Base-by-base conservation (phyloP, 2,113 vertebrate genomes). In the Phyllostomus discolor region DNA sequence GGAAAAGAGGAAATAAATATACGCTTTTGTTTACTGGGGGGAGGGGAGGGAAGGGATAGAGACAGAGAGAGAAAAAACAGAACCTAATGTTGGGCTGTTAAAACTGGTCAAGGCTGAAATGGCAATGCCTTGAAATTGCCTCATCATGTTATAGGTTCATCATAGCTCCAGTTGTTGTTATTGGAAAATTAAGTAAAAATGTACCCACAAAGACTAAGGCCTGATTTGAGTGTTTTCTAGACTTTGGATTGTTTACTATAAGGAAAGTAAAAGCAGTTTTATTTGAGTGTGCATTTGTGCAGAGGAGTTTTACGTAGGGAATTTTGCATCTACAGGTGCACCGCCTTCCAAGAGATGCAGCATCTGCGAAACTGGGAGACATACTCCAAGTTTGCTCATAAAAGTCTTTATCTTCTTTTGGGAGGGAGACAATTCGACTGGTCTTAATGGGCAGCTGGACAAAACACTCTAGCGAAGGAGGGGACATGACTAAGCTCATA, bases 161-260 rank as follows among this genome's bases (percentile, higher is more conserved):
- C 52, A 79, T 33, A 48, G 33, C 19, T 83, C 50, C 88, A 88
- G 28, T 70, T 80, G 66, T 76, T 94, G 67, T 62, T 81, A 85
- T 3, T 88, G 67, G 43, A 86, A 97, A 96, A 86, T 82, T 82
- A 95, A 90, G 88, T 70, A 69, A 50, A 62, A 94, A 86, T 31
- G 75, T 31, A 67, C 1, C 50, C 90, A 88, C 66, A 95, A 59
- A 91, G 87, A 91, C 81, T 69, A 94, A 90, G 70, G 31, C 24
- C n/a, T 81, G 52, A 89, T 52, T 67, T 86, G 67, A 84, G 28
- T 33, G 52, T 35, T 10, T 19, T 86, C 26, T 83, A 76, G 69
- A 73, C 78, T 89, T 96, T 14, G 43, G 12, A 46, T 80, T 83
- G 57, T 80, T 95, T 93, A 91, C 70, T 70, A 4, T n/a, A 75